Conservation (phyloP, 2,888 invertebrate genomes). For the Metalampra italica region DNA sequence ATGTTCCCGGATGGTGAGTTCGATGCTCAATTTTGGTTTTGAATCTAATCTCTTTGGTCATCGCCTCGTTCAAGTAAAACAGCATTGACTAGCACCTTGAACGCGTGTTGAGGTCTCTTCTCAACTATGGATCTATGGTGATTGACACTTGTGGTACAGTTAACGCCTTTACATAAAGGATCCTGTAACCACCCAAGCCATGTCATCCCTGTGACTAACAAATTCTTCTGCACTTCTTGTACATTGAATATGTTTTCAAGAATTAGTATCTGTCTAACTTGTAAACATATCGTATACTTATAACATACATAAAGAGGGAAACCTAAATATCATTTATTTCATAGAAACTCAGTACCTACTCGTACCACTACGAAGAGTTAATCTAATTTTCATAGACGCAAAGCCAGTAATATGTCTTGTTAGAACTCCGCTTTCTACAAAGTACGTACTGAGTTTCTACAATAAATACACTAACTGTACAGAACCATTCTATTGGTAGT, state of each 20-base stretch:
- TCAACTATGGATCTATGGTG: conserved; percentile 52
- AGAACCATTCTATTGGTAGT: background rate
- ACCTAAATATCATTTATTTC: background rate
- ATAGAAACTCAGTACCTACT: background rate
- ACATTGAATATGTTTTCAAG: conserved; percentile 4
- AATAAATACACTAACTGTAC: background rate
- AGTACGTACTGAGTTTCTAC: background rate
- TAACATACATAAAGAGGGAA: too few species aligned
- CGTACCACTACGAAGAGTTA: too few species aligned
- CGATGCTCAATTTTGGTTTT: background rate
- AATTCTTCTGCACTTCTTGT: conserved; percentile 54
- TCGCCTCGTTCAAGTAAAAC: conserved; percentile 51
- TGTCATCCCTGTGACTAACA: conserved; percentile 73
- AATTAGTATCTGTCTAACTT: background rate
- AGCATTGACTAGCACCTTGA: conserved; percentile 48
- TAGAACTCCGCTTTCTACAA: background rate
- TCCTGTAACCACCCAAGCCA: conserved; percentile 57
- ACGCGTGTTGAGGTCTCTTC: conserved; percentile 43
- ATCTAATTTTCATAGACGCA: too few species aligned
- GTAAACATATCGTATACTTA: too few species aligned
- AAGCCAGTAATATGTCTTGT: too few species aligned
- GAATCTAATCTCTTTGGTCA: conserved; percentile 2
- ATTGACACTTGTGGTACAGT: conserved; percentile 42
- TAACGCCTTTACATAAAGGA: conserved; percentile 43
- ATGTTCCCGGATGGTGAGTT: conserved; percentile 96